Percentiles rank a stretch among this genome's conserved stretches.
phyloP scores from a whole-genome alignment of 64 coral and sea anemone species.

The Trachythela sp. region DNA sequence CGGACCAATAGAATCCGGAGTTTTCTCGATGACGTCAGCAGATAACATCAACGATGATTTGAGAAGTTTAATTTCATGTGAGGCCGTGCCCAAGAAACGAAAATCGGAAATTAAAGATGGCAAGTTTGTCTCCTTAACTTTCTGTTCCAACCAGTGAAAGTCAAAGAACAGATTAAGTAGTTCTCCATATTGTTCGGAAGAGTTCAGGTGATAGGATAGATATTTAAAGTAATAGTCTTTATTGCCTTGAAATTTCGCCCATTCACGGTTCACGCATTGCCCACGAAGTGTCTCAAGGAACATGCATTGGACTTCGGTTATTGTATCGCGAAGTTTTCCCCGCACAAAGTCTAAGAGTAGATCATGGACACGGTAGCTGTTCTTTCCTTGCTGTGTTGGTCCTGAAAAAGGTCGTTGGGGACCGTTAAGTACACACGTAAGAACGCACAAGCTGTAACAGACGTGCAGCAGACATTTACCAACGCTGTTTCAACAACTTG shows the following conservation, averaged over 20 bases:
- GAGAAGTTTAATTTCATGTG: constrained; percentile 25
- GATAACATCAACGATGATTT: constrained; percentile 48
- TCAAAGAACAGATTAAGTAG: constrained; percentile 22
- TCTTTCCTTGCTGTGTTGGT: background rate
- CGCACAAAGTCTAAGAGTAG: constrained; percentile 51
- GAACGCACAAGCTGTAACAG: no score
- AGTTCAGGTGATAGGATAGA: constrained; percentile 45
- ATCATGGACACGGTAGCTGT: constrained; percentile 46
- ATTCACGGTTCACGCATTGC: background rate
- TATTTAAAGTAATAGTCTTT: constrained; percentile 43
- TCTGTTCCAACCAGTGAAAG: constrained; percentile 44
- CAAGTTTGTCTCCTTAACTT: constrained; percentile 37
- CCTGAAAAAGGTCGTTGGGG: no score
- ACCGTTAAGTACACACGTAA: no score
- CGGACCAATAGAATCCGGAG: constrained; percentile 26
- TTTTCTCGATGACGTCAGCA: constrained; percentile 38
- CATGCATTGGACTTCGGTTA: background rate
- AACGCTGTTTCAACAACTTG: no score
- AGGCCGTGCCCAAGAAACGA: background rate
- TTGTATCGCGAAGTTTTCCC: constrained; percentile 29
- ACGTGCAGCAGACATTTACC: no score
- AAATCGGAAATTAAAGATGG: constrained; percentile 54
- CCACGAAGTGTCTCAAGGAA: no score
- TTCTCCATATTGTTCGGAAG: constrained; percentile 31
- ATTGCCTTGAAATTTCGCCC: constrained; percentile 30